A percentile compares a stretch with the other conserved stretches of the same genome.
These are phyloP conservation scores for Pelochelys cantorii DNA, from an alignment of 2,797 vertebrate genomes.

Conservation along the genomic window DNA sequence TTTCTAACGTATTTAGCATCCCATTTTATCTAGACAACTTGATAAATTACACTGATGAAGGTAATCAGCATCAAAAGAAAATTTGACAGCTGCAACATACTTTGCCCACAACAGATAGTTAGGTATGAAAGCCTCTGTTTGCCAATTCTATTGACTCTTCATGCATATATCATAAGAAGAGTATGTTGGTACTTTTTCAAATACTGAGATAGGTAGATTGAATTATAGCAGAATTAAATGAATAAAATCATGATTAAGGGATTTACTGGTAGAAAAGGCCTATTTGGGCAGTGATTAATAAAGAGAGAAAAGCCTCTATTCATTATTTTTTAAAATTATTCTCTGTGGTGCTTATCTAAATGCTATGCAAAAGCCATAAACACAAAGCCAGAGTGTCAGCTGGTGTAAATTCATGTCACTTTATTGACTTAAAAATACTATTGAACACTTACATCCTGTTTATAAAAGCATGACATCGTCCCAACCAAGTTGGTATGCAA, in stretches of 20 bases:
- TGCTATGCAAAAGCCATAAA: accelerated
- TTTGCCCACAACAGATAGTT: neutral
- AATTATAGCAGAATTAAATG: neutral
- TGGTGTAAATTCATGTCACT: accelerated
- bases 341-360: neutral
- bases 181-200: neutral
- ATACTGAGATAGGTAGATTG: neutral
- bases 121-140: neutral
- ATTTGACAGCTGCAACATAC: conserved; percentile 5
- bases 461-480: neutral
- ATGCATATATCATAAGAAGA: neutral
- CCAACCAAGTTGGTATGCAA: neutral
- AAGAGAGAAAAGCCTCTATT: neutral
- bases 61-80: conserved; percentile 58
- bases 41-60: conserved; percentile 69
- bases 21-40: conserved; percentile 61
- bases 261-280: neutral
- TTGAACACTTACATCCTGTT: neutral
- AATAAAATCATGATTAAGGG: neutral
- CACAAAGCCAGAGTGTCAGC: accelerated
- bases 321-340: accelerated
- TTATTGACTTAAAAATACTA: neutral
- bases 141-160: neutral
- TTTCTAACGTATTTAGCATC: conserved; percentile 28
- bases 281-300: neutral